Evolutionary conservation across 2,888 invertebrate species (phyloP).

Genomic region (Drosophila colorata): DNA sequence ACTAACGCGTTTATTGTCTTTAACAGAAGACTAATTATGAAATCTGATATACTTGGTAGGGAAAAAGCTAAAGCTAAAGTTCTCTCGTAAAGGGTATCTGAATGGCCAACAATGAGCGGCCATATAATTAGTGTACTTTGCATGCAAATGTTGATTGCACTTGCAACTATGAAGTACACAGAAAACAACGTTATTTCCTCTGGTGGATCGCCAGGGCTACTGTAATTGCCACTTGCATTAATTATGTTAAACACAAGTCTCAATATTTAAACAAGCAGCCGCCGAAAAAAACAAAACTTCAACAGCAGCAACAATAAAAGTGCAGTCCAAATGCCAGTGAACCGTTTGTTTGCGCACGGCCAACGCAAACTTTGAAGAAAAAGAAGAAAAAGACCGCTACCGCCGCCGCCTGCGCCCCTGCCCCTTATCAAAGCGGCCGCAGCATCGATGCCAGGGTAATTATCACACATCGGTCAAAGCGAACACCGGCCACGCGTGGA

Average conservation of each 20-base stretch:
- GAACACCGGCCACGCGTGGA: slow-evolving; percentile 78
- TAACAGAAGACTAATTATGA: no score
- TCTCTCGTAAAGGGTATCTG: slow-evolving; percentile 9
- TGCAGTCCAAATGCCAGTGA: slow-evolving; percentile 72
- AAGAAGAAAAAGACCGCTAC: slow-evolving; percentile 54
- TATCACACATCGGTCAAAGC: slow-evolving; percentile 80
- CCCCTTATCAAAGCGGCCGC: slow-evolving; percentile 63
- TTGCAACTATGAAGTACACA: slow-evolving; percentile 28
- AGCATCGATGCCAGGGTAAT: slow-evolving; percentile 64
- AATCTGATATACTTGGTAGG: no score
- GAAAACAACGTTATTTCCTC: slow-evolving; percentile 22
- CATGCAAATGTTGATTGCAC: slow-evolving; percentile 70
- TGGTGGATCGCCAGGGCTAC: slow-evolving; percentile 43
- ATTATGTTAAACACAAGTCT: slow-evolving; percentile 78
- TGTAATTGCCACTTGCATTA: slow-evolving; percentile 76
- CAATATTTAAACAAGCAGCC: slow-evolving; percentile 73
- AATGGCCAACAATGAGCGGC: slow-evolving; percentile 26
- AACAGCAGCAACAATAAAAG: slow-evolving; percentile 17
- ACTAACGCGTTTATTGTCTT: no score
- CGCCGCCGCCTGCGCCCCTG: slow-evolving; percentile 7
- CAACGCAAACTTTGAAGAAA: slow-evolving; percentile 48
- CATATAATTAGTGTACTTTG: slow-evolving; percentile 67
- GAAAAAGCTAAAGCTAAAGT: background rate
- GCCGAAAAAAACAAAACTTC: slow-evolving; percentile 40
- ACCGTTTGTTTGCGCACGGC: slow-evolving; percentile 76